Evolutionary conservation across 2,113 vertebrate genomes (phyloP).

Genomic region (Calypte anna): DNA sequence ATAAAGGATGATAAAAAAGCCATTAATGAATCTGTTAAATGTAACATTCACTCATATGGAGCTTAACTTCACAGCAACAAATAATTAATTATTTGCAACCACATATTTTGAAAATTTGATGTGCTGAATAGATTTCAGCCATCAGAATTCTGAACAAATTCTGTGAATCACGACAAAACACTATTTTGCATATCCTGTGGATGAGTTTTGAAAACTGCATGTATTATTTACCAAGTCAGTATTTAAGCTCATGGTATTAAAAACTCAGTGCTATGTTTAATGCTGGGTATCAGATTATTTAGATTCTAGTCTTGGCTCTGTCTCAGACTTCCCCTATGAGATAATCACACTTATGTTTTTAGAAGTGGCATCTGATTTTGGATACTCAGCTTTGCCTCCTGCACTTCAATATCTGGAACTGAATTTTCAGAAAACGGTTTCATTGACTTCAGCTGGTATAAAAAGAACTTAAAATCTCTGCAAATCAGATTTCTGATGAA

Average conservation of each 20-base stretch:
- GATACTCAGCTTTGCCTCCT: not conserved
- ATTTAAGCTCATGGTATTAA: not conserved
- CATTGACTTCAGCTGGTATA: not conserved
- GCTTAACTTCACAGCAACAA: not conserved
- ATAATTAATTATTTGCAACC: not conserved
- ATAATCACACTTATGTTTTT: not conserved
- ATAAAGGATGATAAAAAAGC: not conserved
- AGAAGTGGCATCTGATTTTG: constrained; percentile 5
- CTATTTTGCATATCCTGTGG: not conserved
- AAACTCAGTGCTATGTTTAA: not conserved
- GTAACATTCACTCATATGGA: not conserved
- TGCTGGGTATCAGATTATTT: not conserved
- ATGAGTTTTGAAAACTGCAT: not conserved
- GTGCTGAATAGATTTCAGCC: not conserved
- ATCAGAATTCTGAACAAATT: not conserved
- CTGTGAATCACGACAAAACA: not conserved
- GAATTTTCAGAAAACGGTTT: not conserved
- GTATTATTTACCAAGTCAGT: not conserved
- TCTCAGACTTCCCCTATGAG: not conserved
- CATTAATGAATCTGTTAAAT: not conserved
- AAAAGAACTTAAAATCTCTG: not conserved
- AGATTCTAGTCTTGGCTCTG: not conserved
- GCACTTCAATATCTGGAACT: constrained; percentile 1
- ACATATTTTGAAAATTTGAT: not conserved
- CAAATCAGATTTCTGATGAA: not conserved